Base-by-base conservation (phyloP, 2,888 invertebrate species). In the Dysmachus trigonus region DNA sequence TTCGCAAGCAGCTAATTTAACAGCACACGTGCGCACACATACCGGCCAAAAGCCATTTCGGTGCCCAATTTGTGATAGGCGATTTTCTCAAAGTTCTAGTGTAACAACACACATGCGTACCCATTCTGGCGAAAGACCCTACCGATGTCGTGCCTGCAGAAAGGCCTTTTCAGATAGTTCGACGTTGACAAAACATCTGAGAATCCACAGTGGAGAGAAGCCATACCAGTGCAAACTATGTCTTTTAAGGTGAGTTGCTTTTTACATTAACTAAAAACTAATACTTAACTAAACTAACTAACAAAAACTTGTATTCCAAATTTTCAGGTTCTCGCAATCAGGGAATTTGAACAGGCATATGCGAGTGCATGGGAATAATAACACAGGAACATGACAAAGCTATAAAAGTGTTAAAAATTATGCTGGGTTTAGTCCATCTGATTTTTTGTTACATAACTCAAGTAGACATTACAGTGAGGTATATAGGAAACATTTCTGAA, bases 21-120 rank as follows among this genome's bases (percentile, higher is more conserved):
- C 99, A 8, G 99, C 99, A 13, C 99, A 99, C 92, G 97, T 98
- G 91, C 92, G 92, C 91, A 92, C 92, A 91, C 99, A 99, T 92
- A 97, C 97, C 87, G 99, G 99, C 0, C 99, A 99, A 93, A 99
- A 99, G 91, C 99, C 99, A 71, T 99, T 99, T 91, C 95, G 96
- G 89, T 99, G 99, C 93, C 97, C 98, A 30, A 97, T 99, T 89
- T 99, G 99, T 92, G 98, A 98, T 91, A 94, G 99, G 87, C 95
- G 98, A 89, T 99, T 99, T 92, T 98, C 98, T 87, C 99, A 99
- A 91, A 98, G 98, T 89, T 96, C 96, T 84, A 95, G 95, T 87
- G 98, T 99, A 85, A 99, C 99, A 86, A 99, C 99, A 88, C 99
- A 99, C 93, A 98, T 99, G 98, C 94, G 99, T 91, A 99, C 99